phyloP scores from a whole-genome alignment of 37 sponge, comb jelly and placozoan genomes.

The Spongilla lacustris region DNA sequence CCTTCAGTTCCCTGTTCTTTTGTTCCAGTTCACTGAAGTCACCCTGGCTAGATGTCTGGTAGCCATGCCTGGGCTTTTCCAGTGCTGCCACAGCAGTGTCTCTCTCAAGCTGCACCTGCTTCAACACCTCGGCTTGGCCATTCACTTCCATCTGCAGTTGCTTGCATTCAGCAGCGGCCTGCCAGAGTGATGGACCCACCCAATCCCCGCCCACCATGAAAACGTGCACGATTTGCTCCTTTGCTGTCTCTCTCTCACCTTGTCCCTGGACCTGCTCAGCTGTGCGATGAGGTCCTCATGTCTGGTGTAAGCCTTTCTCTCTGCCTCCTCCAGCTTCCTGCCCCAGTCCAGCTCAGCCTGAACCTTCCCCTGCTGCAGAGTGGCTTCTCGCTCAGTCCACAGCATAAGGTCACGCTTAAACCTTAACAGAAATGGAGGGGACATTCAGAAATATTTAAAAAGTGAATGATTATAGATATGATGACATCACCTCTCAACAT shows the following conservation, averaged over 20 bases:
- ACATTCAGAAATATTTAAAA: too few relatives aligned
- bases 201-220: too few relatives aligned
- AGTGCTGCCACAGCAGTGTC: neutral
- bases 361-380: slow-evolving; percentile 16
- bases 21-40: slow-evolving; percentile 26
- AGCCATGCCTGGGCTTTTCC: neutral
- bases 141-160: neutral
- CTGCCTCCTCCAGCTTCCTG: slow-evolving; percentile 22
- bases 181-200: neutral
- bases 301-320: slow-evolving; percentile 14
- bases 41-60: too few relatives aligned
- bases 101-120: neutral
- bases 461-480: too few relatives aligned
- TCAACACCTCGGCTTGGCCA: slow-evolving; percentile 11
- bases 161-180: slow-evolving; percentile 24
- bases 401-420: slow-evolving; percentile 5
- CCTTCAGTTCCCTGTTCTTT: slow-evolving; percentile 49
- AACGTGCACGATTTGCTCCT: too few relatives aligned
- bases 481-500: slow-evolving; percentile 28
- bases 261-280: slow-evolving; percentile 28
- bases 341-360: slow-evolving; percentile 51
- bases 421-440: neutral
- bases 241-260: slow-evolving; percentile 20
- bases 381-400: neutral
- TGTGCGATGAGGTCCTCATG: slow-evolving; percentile 20